Conservation (phyloP, 2,797 vertebrate genomes). For the Hyperoplus lanceolatus region DNA sequence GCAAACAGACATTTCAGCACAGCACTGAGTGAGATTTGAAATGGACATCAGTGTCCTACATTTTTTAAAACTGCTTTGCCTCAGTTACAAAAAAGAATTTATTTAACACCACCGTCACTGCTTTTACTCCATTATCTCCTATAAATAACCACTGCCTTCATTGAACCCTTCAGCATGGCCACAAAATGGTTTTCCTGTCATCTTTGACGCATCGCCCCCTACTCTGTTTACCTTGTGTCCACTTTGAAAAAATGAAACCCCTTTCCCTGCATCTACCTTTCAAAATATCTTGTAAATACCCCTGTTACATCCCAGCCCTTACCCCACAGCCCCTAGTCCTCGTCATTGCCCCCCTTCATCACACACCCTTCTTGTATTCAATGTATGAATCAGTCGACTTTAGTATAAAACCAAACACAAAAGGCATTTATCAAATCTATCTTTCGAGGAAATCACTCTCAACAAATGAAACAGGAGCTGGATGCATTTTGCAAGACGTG, state of each 20-base stretch:
- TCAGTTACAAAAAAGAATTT: conserved; percentile 33
- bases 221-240: conserved; percentile 62
- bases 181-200: conserved; percentile 81
- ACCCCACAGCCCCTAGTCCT: conserved; percentile 74
- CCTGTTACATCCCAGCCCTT: conserved; percentile 68
- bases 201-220: conserved; percentile 75
- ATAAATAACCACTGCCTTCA: conserved; percentile 73
- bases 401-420: conserved; percentile 48
- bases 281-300: conserved; percentile 67
- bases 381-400: conserved; percentile 68
- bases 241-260: conserved; percentile 58
- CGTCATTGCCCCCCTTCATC: conserved; percentile 65
- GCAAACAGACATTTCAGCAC: conserved; percentile 46
- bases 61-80: conserved; percentile 40
- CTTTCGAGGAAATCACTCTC: conserved; percentile 40
- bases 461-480: conserved; percentile 39
- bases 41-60: conserved; percentile 53
- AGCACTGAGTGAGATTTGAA: conserved; percentile 32
- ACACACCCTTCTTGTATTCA: conserved; percentile 82
- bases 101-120: conserved; percentile 28
- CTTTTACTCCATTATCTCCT: conserved; percentile 62
- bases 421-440: conserved; percentile 37
- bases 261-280: conserved; percentile 39
- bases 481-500: conserved; percentile 56
- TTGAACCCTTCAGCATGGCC: conserved; percentile 69